Evolutionary conservation across 30 jellyfish, hydroid and myxozoan species (phyloP), one percentile per base, ranked within the genome.

Genomic region (Rhopilema esculentum): DNA sequence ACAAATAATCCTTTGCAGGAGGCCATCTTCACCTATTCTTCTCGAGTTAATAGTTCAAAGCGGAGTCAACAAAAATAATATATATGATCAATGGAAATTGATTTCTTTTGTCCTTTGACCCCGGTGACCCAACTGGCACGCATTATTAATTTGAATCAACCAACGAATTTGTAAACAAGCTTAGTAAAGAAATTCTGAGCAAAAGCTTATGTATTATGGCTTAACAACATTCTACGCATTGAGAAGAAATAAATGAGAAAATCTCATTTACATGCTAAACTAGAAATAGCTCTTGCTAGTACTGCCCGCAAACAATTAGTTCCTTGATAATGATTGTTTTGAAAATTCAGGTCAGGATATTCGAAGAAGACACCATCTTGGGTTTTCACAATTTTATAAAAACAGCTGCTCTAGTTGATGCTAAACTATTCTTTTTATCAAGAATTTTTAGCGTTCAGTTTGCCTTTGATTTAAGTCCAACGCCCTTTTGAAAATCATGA

Each of bases 31-130:
- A 40, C 57, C 12, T 12, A 40, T 40, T 40, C 57, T 40, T 12
- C 12, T 6, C 57, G 57, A 40, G 57, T 40, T 40, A 40, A 40
- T 40, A 40, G 57, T 40, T 40, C 6, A 12, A 40, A 12, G 57
- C 57, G 6, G 12, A 40, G 57, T 40, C 57, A 40, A 40, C 57
- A 40, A 66, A 62, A 29, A 77, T 77, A 64, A 29, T 29, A 2
- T 27, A 57, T 25, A 19, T 23, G 23, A 77, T 52, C 64, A 66
- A 48, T 16, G 0, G 6, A 33, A 52, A 29, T 61, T 77, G 79
- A 52, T 77, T 53, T 40, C 27, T 77, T 77, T 77, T 77, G 77
- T 77, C 88, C 79, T 77, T 4, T 77, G 88, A 77, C 88, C 88
- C 78, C 66, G 77, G 88, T 77, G 88, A 77, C 88, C 88, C 64